Percentiles rank a stretch among this genome's conserved stretches.
phyloP scores from a whole-genome alignment of 1,140 invertebrate genomes.

The Rhyacophila brunnea region DNA sequence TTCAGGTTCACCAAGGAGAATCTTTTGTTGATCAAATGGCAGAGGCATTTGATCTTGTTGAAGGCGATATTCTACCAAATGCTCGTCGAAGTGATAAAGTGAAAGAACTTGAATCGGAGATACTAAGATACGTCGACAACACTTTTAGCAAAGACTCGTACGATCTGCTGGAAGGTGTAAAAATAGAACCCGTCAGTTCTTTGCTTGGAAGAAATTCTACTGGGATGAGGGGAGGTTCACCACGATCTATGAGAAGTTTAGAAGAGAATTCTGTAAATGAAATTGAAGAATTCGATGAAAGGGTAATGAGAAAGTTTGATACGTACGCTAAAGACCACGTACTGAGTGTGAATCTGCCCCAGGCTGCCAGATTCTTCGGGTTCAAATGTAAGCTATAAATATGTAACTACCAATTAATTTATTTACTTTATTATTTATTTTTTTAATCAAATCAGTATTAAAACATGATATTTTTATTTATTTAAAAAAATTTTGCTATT shows the following conservation, averaged over 20 bases:
- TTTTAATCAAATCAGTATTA: no score
- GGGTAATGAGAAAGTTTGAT: slow-evolving; percentile 46
- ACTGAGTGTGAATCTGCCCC: slow-evolving; percentile 54
- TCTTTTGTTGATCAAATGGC: slow-evolving; percentile 8
- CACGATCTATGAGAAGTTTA: slow-evolving; percentile 11
- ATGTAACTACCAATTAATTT: no score
- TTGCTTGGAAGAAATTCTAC: slow-evolving; percentile 12
- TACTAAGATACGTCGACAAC: slow-evolving; percentile 44
- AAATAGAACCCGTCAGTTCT: slow-evolving; percentile 39
- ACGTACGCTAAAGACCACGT: slow-evolving; percentile 53
- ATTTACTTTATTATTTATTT: no score
- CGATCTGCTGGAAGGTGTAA: slow-evolving; percentile 45
- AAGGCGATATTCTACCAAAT: slow-evolving; percentile 1
- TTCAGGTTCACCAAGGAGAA: background rate
- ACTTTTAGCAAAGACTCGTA: slow-evolving; percentile 41
- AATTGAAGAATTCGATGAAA: slow-evolving; percentile 42
- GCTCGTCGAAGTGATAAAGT: slow-evolving; percentile 13
- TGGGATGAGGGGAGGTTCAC: slow-evolving; percentile 10
- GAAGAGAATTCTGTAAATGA: background rate
- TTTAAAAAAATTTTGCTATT: no score
- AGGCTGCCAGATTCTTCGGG: slow-evolving; percentile 56
- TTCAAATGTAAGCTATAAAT: slow-evolving; percentile 52
- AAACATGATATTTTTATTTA: no score
- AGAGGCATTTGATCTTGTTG: slow-evolving; percentile 13
- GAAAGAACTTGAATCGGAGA: slow-evolving; percentile 39